phyloP scores from a whole-genome alignment of 2,888 invertebrate genomes.

The Busseola fusca region DNA sequence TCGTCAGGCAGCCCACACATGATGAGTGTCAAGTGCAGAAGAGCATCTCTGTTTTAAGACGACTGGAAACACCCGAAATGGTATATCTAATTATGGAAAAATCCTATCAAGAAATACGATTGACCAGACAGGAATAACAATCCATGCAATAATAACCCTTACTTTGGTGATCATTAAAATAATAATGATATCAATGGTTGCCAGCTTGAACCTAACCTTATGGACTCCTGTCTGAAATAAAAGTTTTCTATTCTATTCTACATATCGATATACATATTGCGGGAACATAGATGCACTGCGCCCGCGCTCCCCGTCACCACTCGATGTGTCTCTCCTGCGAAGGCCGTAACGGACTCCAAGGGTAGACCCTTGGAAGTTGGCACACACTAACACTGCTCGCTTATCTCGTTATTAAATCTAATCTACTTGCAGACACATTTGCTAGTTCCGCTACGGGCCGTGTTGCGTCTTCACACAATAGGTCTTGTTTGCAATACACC shows the following conservation, averaged over 20 bases:
- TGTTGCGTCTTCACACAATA: conserved; percentile 42
- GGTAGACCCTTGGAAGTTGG: conserved; percentile 1
- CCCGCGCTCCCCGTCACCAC: conserved; percentile 18
- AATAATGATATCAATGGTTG: conserved; percentile 9
- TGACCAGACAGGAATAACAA: not conserved
- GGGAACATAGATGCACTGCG: conserved; percentile 36
- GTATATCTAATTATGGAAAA: not conserved
- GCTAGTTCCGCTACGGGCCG: conserved; percentile 22
- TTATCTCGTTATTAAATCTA: conserved; percentile 30
- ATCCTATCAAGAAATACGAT: not conserved
- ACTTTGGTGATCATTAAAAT: conserved; percentile 6
- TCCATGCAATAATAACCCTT: not conserved
- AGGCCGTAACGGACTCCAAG: conserved; percentile 30
- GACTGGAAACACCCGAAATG: not conserved
- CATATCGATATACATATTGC: conserved; percentile 22
- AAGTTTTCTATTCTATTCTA: no score
- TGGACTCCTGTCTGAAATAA: no score
- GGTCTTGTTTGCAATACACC: conserved; percentile 41
- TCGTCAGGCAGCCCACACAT: not conserved
- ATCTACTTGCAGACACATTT: conserved; percentile 4
- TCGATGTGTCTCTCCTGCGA: conserved; percentile 40
- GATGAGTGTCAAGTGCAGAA: not conserved
- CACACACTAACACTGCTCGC: not conserved
- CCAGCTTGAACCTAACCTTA: conserved; percentile 19
- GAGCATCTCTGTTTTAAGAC: not conserved